phyloP scores from a whole-genome alignment of 2,113 vertebrate species.

The Nothoprocta pentlandii region DNA sequence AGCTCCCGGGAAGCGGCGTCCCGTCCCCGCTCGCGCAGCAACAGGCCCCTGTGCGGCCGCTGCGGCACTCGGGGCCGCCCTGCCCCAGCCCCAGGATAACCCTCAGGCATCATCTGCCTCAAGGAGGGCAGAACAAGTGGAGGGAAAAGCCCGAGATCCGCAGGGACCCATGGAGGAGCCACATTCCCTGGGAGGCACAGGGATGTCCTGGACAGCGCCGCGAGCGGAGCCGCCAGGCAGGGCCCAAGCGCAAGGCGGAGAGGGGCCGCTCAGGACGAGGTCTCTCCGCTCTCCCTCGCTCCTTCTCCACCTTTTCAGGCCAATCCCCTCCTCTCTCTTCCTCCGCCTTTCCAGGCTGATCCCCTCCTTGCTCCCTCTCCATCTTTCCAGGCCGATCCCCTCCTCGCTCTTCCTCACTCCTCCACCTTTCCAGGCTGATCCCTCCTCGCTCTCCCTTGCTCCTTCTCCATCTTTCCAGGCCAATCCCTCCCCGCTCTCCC shows the following conservation, averaged over 20 bases:
- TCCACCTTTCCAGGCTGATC: too few relatives aligned
- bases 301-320: neutral
- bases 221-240: neutral
- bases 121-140: neutral
- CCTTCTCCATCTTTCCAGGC: too few relatives aligned
- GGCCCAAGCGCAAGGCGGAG: neutral
- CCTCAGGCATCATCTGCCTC: neutral
- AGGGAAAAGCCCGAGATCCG: neutral
- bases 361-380: too few relatives aligned
- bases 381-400: too few relatives aligned
- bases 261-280: neutral
- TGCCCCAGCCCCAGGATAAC: fast-evolving
- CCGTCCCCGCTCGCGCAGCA: neutral
- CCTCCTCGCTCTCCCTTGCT: too few relatives aligned
- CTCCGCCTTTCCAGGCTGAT: too few relatives aligned
- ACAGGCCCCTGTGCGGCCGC: fast-evolving
- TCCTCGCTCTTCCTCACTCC: too few relatives aligned
- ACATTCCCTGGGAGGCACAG: neutral
- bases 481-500: too few relatives aligned
- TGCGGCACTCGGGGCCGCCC: neutral
- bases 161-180: neutral
- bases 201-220: neutral
- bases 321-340: too few relatives aligned
- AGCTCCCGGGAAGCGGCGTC: fast-evolving
- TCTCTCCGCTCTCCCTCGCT: neutral